phyloP scores from a whole-genome alignment of 1,140 invertebrate species.

The Drosophila sechellia region DNA sequence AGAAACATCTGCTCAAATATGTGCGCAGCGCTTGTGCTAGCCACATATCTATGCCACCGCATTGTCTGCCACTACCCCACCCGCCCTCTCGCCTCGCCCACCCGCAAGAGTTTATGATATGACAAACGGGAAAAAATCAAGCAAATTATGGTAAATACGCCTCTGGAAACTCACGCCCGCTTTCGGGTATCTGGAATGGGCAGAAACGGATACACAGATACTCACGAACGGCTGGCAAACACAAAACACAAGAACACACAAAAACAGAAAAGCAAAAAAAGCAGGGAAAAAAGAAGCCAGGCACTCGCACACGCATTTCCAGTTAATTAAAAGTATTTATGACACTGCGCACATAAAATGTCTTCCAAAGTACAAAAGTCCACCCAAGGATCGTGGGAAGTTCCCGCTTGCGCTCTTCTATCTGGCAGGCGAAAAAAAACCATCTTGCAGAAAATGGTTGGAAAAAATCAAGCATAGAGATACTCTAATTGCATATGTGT shows the following conservation, averaged over 20 bases:
- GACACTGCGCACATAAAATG: constrained; percentile 60
- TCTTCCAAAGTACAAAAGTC: constrained; percentile 68
- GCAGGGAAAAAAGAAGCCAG: constrained; percentile 6
- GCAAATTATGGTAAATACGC: constrained; percentile 68
- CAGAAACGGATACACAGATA: constrained; percentile 28
- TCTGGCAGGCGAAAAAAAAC: constrained; percentile 7
- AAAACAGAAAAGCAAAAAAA: background rate
- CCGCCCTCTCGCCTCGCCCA: background rate
- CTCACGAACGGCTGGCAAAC: background rate
- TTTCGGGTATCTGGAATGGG: constrained; percentile 17
- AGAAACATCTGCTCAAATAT: constrained; percentile 73
- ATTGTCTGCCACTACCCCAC: constrained; percentile 10
- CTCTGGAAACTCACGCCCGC: constrained; percentile 58
- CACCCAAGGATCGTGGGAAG: constrained; percentile 78
- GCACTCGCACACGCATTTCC: constrained; percentile 51
- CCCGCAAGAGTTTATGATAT: constrained; percentile 33
- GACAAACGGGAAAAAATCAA: constrained; percentile 57
- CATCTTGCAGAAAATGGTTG: constrained; percentile 29
- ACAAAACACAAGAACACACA: background rate
- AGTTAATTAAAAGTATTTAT: constrained; percentile 81
- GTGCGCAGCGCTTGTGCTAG: constrained; percentile 17
- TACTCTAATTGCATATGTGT: constrained; percentile 56
- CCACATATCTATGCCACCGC: constrained; percentile 50
- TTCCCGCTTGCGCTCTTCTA: constrained; percentile 49
- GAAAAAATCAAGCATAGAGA: constrained; percentile 44